Base-by-base conservation (phyloP, 2,888 invertebrate species). In the Caenorhabditis imperialis region DNA sequence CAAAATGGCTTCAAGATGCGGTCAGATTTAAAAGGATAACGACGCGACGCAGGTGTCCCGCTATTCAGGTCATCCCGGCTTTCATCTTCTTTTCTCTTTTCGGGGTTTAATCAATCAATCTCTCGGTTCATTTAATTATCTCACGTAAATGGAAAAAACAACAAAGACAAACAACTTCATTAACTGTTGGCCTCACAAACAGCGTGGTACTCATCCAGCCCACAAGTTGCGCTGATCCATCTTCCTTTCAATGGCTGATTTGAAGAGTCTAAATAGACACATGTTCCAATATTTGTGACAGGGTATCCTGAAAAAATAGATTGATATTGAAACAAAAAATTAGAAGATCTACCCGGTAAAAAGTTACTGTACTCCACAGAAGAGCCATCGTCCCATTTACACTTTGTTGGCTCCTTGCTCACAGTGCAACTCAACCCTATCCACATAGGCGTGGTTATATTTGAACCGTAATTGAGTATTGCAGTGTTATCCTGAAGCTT, bases 161-260 rank as follows among this genome's bases (percentile, higher is more conserved):
- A 22, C 25, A 18, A 30, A 44, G n/a, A 30, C 27, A 53, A 20
- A 16, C 16, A 27, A 2, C 2, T 30, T 47, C 10, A 30, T 8
- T 1, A 20, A 10, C 47, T 5, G 44, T 47, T 53, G 3, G 44
- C 45, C 58, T 71, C 71, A 38, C 71, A 71, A 23, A 71, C 44
- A 12, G 51, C 60, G 38, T 57, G 60, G 51, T 58, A 51, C 25
- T 71, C 57, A 18, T 62, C 62, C 30, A 71, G 22, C 18, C 50
- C 62, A 33, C 71, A 71, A 7, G 62, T 71, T 5, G 71, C 71
- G 35, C 71, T 71, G 38, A 71, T 71, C 71, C 71, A 71, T 30
- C 45, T 42, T 8, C 71, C 71, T 51, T 63, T 71, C 25, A 71
- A 42, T 20, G 71, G 62, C 42, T 71, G 71, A 40, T 71, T 62